Conservation (phyloP, 2,797 vertebrate genomes). For the Crocodylus rhombifer region DNA sequence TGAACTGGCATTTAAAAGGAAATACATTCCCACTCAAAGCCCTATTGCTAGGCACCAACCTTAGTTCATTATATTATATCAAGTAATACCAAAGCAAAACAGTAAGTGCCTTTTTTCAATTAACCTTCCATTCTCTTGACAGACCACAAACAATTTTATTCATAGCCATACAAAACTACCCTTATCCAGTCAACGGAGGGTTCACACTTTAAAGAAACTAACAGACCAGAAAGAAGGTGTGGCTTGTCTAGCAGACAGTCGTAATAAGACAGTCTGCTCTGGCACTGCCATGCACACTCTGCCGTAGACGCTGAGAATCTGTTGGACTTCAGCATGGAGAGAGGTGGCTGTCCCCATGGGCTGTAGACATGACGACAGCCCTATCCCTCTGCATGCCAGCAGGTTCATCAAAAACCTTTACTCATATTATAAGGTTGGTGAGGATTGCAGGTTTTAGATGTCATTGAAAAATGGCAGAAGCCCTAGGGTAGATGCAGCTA, state of each 20-base stretch:
- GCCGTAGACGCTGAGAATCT: neutral
- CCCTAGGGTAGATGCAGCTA: neutral
- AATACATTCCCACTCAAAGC: neutral
- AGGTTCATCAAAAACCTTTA: neutral
- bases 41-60: conserved; percentile 28
- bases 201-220: conserved; percentile 27
- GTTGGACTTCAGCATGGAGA: neutral
- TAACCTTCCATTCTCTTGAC: conserved; percentile 58
- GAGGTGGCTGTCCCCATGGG: neutral
- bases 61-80: conserved; percentile 48
- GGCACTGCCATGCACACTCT: neutral
- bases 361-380: neutral
- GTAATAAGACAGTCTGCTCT: conserved; percentile 25
- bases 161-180: too few relatives aligned
- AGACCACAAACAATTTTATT: neutral
- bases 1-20: neutral
- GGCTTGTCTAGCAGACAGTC: neutral
- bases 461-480: neutral
- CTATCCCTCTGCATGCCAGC: neutral
- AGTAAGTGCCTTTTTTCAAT: conserved; percentile 59
- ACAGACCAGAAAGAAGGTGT: conserved; percentile 3
- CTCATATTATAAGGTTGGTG: neutral
- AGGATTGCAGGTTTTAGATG: neutral
- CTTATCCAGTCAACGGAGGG: neutral
- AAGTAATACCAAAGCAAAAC: conserved; percentile 35